These are phyloP conservation scores for Pipistrellus kuhlii DNA, from an alignment of 2,797 vertebrate species.

Conservation along the genomic window DNA sequence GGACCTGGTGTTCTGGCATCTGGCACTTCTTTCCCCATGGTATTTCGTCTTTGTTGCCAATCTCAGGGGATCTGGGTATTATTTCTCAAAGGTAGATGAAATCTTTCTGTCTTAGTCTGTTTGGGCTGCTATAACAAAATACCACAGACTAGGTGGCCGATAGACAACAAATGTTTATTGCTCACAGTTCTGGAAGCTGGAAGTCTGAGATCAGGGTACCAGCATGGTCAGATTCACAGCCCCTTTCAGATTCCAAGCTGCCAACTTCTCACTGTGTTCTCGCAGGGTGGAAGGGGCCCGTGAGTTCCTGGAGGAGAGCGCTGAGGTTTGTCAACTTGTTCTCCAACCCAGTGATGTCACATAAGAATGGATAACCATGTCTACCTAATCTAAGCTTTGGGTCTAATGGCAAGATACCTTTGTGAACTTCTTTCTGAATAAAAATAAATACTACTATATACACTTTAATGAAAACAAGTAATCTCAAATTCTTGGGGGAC, in stretches of 20 bases:
- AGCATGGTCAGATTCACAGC: background rate
- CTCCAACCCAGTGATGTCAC: constrained; percentile 77
- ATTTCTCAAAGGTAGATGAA: background rate
- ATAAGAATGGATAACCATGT: constrained; percentile 69
- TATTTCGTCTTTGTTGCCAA: background rate
- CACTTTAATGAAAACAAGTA: constrained; percentile 67
- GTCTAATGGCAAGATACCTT: constrained; percentile 74
- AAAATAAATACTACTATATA: constrained; percentile 59
- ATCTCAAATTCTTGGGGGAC: constrained; percentile 74
- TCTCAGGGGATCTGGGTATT: background rate
- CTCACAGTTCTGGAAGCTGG: background rate
- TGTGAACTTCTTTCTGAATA: constrained; percentile 73
- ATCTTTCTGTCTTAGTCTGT: background rate
- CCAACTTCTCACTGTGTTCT: background rate
- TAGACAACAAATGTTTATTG: too few species aligned
- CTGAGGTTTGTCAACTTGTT: constrained; percentile 46
- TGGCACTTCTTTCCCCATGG: background rate
- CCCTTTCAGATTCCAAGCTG: background rate
- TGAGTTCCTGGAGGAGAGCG: background rate
- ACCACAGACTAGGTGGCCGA: background rate
- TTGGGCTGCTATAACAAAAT: background rate
- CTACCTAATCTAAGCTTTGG: constrained; percentile 71
- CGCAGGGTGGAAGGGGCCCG: background rate
- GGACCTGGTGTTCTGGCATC: background rate
- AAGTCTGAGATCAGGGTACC: too few species aligned